Conservation (phyloP, 2,113 vertebrate species). For the Litocranius walleri region DNA sequence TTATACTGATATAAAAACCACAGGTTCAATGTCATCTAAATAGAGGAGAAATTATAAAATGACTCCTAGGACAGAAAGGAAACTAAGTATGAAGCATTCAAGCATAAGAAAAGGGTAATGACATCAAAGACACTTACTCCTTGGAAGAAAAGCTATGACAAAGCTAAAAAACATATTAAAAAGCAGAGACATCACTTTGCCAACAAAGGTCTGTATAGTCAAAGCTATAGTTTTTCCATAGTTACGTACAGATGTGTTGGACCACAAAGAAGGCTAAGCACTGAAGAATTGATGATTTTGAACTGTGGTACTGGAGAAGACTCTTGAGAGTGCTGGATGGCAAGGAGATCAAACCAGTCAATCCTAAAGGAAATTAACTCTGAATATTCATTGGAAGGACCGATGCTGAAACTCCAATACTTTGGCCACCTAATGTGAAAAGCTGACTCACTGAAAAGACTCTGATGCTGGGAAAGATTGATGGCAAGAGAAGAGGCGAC, state of each 20-base stretch:
- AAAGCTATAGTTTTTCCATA: background rate
- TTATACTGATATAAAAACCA: background rate
- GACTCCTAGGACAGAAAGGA: background rate
- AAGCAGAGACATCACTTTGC: background rate
- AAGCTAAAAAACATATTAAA: background rate
- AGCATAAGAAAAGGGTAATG: background rate
- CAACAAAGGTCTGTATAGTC: background rate
- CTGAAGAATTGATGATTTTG: background rate
- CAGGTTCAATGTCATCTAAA: background rate
- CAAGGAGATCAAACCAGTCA: background rate
- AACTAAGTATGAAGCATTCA: background rate
- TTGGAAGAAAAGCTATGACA: background rate
- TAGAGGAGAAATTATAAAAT: background rate
- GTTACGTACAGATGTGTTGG: background rate
- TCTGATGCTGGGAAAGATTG: background rate
- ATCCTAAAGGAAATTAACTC: background rate
- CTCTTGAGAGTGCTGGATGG: background rate
- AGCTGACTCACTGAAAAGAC: background rate
- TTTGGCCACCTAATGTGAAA: background rate
- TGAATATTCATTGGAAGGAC: background rate
- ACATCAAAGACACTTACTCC: background rate
- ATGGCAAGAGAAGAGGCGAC: rapidly evolving
- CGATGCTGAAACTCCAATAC: background rate
- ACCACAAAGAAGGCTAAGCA: background rate
- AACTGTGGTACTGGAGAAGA: background rate